Evolutionary conservation across 2,797 vertebrate genomes (phyloP).

Genomic region (Muscicapa comitata): DNA sequence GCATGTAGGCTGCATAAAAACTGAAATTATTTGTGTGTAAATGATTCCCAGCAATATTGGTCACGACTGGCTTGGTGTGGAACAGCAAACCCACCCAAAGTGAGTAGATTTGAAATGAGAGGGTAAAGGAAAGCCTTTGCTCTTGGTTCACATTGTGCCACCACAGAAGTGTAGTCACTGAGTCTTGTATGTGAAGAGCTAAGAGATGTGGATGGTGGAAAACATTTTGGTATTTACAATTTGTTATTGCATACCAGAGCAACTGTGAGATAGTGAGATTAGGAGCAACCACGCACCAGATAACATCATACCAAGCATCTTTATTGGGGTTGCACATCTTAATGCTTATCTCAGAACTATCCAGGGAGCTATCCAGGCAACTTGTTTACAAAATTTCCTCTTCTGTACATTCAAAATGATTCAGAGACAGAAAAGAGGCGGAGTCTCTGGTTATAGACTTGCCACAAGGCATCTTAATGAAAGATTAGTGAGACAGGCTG

Average conservation of each 20-base stretch:
- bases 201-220: neutral
- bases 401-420: neutral
- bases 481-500: neutral
- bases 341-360: constrained; percentile 36
- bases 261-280: constrained; percentile 32
- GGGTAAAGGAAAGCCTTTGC: neutral
- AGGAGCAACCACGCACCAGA: constrained; percentile 29
- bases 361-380: neutral
- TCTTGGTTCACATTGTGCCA: neutral
- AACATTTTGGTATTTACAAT: constrained; percentile 49
- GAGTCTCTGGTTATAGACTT: neutral
- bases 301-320: constrained; percentile 15
- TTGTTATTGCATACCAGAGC: constrained; percentile 54
- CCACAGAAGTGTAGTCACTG: neutral
- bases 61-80: neutral
- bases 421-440: neutral
- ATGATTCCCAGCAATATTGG: neutral
- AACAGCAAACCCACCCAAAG: neutral
- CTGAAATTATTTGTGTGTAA: neutral
- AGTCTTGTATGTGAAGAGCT: neutral
- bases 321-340: neutral
- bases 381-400: neutral
- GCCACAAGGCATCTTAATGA: neutral
- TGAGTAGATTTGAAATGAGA: neutral
- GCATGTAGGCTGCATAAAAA: neutral